Base-by-base conservation (phyloP, 2,888 invertebrate species). In the Elegia similella region DNA sequence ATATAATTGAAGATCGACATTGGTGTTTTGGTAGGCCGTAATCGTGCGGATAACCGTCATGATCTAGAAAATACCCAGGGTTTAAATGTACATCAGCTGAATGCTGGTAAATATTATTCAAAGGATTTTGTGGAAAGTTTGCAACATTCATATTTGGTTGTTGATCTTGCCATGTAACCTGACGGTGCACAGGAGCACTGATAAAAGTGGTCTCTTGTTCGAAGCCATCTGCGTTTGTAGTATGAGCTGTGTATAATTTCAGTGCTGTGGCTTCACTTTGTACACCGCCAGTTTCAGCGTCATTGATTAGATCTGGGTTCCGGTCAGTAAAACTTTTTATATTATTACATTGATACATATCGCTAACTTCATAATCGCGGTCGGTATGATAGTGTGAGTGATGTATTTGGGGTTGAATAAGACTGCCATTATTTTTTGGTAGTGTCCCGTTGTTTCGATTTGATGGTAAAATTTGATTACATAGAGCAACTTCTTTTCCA, bases 241-340 rank as follows among this genome's bases (percentile, higher is more conserved):
- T 80, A 75, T 89, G 88, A 61, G 83, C 74, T 79, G 86, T 89
- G 76, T 90, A 90, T 60, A 88, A 88, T 63, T 90, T 87, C 68
- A 90, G 73, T 61, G 80, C 82, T 55, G 86, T 82, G 73, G 86
- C 88, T 76, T 90, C 89, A 66, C 89, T 88, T 70, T 88, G 88
- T 64, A 84, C 73, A 76, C 88, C 90, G 80, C 89, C 90, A 66
- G 88, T 94, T 86, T 95, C 95, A 67, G 94, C 95, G 76, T 95
- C 96, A 84, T 95, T 96, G 78, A 96, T 95, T 78, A 96, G 92
- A 86, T 96, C 96, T 57, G 96, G 96, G 84, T 96, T 96, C 82
- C 94, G 95, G 79, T 96, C 95, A 70, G 84, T 87, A 76, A 87
- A 90, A 76, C 86, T 84, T 86, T 88, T 90, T 75, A 88, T 82